These are phyloP conservation scores for Pteropus alecto DNA, from an alignment of 2,113 vertebrate species.

Conservation along the genomic window DNA sequence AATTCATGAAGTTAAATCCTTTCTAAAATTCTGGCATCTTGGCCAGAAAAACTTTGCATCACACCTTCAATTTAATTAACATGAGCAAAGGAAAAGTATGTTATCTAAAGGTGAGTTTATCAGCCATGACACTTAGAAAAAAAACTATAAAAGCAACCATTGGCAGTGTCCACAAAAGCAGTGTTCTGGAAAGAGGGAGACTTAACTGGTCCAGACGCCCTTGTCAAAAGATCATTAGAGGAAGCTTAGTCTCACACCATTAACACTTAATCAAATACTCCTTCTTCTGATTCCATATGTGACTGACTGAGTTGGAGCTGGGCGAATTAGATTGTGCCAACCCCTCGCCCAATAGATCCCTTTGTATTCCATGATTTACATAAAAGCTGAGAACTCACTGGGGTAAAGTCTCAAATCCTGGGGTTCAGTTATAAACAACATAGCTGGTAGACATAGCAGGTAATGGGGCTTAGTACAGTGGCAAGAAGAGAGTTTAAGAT, in stretches of 20 bases:
- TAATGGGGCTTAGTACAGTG: background rate
- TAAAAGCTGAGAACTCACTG: background rate
- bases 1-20: constrained; percentile 9
- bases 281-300: background rate
- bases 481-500: background rate
- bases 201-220: background rate
- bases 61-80: constrained; percentile 41
- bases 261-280: background rate
- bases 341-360: background rate
- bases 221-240: background rate
- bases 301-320: background rate
- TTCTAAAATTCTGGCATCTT: constrained; percentile 40
- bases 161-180: background rate
- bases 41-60: constrained; percentile 17
- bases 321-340: background rate
- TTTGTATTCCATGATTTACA: background rate
- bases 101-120: background rate
- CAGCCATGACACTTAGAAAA: background rate
- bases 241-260: background rate
- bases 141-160: background rate
- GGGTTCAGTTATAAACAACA: background rate
- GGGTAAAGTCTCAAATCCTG: background rate
- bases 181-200: background rate
- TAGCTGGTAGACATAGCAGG: background rate
- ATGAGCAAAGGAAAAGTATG: constrained; percentile 11